Conservation (phyloP, 1,140 invertebrate genomes). For the Hypsibius dujardini region DNA sequence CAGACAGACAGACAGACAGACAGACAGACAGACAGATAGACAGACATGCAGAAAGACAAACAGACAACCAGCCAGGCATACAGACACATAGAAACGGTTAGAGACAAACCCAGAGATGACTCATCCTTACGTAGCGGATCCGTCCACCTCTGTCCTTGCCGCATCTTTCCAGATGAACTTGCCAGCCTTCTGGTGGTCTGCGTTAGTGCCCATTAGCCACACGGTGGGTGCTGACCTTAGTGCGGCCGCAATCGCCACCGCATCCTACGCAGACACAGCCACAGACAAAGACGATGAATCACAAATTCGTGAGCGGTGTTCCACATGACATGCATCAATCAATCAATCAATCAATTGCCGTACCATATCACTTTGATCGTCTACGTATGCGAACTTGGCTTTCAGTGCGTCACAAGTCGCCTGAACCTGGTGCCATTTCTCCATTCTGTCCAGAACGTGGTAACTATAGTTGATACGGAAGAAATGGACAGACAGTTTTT, state of each 20-base stretch:
- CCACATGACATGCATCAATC: too few relatives aligned
- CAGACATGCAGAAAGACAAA: too few relatives aligned
- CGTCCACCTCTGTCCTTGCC: background rate
- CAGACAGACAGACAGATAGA: too few relatives aligned
- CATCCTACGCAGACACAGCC: background rate
- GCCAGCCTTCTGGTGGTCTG: background rate
- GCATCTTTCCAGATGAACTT: background rate
- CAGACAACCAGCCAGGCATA: too few relatives aligned
- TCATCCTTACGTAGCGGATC: background rate
- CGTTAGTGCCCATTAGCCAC: background rate
- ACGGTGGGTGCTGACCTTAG: background rate
- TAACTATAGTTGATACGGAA: background rate
- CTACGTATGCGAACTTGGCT: slow-evolving; percentile 1
- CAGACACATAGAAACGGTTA: too few relatives aligned
- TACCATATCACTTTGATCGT: background rate
- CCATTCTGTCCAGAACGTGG: background rate
- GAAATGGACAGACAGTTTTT: too few relatives aligned
- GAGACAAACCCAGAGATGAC: too few relatives aligned
- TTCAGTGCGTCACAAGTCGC: background rate
- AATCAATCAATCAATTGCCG: too few relatives aligned
- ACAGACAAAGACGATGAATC: background rate
- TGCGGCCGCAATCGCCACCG: background rate
- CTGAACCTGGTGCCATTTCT: background rate
- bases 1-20: too few relatives aligned
- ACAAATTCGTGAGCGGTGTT: background rate